Evolutionary conservation across 2,113 vertebrate species (phyloP).

Genomic region (Microtus montanus): DNA sequence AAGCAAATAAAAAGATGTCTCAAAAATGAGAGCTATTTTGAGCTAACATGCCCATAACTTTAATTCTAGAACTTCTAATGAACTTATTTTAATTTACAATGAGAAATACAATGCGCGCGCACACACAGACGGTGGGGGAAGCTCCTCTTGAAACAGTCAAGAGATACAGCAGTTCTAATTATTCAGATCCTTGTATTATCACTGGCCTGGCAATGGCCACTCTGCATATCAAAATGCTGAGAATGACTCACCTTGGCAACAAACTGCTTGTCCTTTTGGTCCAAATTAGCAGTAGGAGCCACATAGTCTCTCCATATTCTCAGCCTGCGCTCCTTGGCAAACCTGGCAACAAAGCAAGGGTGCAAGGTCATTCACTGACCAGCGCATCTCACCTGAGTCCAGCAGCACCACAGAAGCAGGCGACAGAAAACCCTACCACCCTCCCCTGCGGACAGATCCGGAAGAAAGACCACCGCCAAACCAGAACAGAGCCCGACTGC

Average conservation of each 20-base stretch:
- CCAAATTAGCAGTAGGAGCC: slow-evolving; percentile 96
- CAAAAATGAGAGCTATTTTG: background rate
- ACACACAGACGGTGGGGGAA: background rate
- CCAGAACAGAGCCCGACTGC: background rate
- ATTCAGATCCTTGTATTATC: slow-evolving; percentile 25
- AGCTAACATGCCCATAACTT: background rate
- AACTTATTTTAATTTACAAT: background rate
- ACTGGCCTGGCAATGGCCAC: background rate
- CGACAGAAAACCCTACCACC: background rate
- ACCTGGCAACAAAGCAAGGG: slow-evolving; percentile 82
- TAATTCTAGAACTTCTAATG: slow-evolving; percentile 20
- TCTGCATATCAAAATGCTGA: background rate
- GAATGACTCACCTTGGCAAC: slow-evolving; percentile 93
- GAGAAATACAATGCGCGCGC: background rate
- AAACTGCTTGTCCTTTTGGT: slow-evolving; percentile 98
- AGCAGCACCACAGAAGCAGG: background rate
- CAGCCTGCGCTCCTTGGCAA: slow-evolving; percentile 95
- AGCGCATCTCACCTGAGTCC: background rate
- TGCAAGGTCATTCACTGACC: background rate
- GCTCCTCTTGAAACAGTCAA: background rate
- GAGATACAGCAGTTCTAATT: background rate
- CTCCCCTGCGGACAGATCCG: background rate
- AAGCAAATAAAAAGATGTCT: slow-evolving; percentile 15
- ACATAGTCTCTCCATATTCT: slow-evolving; percentile 99
- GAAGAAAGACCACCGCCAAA: background rate